These are phyloP conservation scores for Oppia nitens DNA, from an alignment of 1,140 invertebrate species.

Conservation along the genomic window DNA sequence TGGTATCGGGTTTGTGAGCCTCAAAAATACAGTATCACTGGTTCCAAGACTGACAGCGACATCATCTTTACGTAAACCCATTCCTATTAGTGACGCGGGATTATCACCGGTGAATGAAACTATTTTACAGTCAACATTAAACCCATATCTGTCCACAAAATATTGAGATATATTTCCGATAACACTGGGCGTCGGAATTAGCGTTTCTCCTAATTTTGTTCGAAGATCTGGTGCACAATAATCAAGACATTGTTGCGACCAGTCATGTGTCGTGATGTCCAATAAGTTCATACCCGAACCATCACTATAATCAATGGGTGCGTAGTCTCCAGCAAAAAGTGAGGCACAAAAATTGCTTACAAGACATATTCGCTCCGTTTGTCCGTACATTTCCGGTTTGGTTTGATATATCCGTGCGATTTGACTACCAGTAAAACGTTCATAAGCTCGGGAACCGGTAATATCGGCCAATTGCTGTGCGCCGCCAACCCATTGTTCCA, in stretches of 20 bases:
- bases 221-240: slow-evolving; percentile 27
- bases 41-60: slow-evolving; percentile 77
- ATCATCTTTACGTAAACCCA: slow-evolving; percentile 59
- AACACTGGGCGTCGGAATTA: slow-evolving; percentile 3
- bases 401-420: slow-evolving; percentile 69
- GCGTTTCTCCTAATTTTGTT: slow-evolving; percentile 10
- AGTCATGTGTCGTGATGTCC: slow-evolving; percentile 58
- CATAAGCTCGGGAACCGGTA: slow-evolving; percentile 80
- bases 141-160: slow-evolving; percentile 66
- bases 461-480: slow-evolving; percentile 54
- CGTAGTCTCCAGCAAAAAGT: slow-evolving; percentile 70
- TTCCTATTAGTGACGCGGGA: slow-evolving; percentile 55
- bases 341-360: slow-evolving; percentile 81
- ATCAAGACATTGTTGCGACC: slow-evolving; percentile 55
- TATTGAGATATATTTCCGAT: slow-evolving; percentile 51
- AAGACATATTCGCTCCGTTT: slow-evolving; percentile 73
- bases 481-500: slow-evolving; percentile 66
- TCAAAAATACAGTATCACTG: slow-evolving; percentile 76
- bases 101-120: slow-evolving; percentile 89
- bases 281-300: slow-evolving; percentile 93
- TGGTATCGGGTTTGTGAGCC: slow-evolving; percentile 44
- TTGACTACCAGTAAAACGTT: slow-evolving; percentile 82
- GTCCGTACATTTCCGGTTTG: slow-evolving; percentile 51
- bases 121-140: slow-evolving; percentile 55
- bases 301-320: slow-evolving; percentile 76